Evolutionary conservation across 2,113 vertebrate genomes (phyloP).

Genomic region (Syngnathoides biaculeatus): DNA sequence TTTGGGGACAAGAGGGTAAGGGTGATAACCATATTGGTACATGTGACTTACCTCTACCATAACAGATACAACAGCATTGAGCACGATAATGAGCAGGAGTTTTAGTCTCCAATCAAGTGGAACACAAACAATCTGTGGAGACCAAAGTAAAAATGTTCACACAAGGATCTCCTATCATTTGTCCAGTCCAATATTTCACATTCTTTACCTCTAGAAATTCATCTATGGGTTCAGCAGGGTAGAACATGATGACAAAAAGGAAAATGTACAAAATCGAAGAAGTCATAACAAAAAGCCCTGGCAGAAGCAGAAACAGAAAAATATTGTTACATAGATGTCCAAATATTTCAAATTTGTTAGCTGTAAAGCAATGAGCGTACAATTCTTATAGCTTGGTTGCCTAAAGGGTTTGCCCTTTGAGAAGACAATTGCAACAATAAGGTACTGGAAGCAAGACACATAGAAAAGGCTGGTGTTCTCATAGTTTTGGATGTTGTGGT

Average conservation of each 20-base stretch:
- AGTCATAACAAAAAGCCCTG: slow-evolving; percentile 75
- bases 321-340: neutral
- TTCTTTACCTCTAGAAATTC: slow-evolving; percentile 79
- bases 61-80: slow-evolving; percentile 80
- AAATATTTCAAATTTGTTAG: neutral
- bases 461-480: slow-evolving; percentile 98
- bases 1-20: slow-evolving; percentile 23
- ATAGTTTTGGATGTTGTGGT: slow-evolving; percentile 86
- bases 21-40: neutral
- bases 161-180: neutral
- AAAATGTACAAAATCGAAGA: slow-evolving; percentile 61
- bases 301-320: slow-evolving; percentile 15
- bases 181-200: neutral
- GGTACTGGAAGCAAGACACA: slow-evolving; percentile 96
- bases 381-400: slow-evolving; percentile 94
- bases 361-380: slow-evolving; percentile 64
- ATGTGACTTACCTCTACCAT: slow-evolving; percentile 84
- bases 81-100: slow-evolving; percentile 78
- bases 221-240: slow-evolving; percentile 77
- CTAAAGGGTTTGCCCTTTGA: slow-evolving; percentile 98
- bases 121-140: slow-evolving; percentile 85
- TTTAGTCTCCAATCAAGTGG: slow-evolving; percentile 83
- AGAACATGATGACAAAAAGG: slow-evolving; percentile 86
- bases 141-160: slow-evolving; percentile 18
- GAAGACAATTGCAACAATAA: slow-evolving; percentile 92